Conservation (phyloP, 2,797 vertebrate genomes). For the Eleutherodactylus coqui region DNA sequence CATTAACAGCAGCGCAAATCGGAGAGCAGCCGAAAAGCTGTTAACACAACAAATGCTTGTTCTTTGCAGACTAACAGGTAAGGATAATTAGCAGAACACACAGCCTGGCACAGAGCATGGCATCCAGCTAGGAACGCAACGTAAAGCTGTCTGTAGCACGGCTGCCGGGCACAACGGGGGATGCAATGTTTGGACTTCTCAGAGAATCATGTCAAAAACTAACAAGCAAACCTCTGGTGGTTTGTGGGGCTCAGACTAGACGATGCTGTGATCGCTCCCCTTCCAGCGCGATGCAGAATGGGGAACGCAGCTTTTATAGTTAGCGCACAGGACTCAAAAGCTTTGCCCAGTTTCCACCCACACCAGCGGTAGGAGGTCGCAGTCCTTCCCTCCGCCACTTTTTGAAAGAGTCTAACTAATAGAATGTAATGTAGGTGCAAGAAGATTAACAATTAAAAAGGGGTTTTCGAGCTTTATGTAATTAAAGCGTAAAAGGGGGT, state of each 20-base stretch:
- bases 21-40: not conserved
- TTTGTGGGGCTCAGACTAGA: not conserved
- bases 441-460: not conserved
- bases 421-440: not conserved
- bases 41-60: not conserved
- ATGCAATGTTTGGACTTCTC: not conserved
- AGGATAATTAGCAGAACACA: slow-evolving; percentile 22
- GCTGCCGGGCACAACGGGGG: not conserved
- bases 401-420: no score
- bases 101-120: not conserved
- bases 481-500: no score
- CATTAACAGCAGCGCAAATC: not conserved
- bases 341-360: not conserved
- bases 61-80: slow-evolving; percentile 30
- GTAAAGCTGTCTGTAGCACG: slow-evolving; percentile 19
- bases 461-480: no score
- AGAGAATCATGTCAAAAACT: slow-evolving; percentile 16
- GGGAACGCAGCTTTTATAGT: not conserved
- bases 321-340: not conserved
- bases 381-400: no score
- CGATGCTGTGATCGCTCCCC: not conserved
- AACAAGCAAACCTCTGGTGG: slow-evolving; percentile 26
- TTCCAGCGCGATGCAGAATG: not conserved
- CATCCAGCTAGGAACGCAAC: not conserved
- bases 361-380: not conserved